Percentiles rank a stretch among this genome's conserved stretches.
Evolutionary conservation across 2,888 invertebrate species (phyloP).

Genomic region (Dioctria rufipes): DNA sequence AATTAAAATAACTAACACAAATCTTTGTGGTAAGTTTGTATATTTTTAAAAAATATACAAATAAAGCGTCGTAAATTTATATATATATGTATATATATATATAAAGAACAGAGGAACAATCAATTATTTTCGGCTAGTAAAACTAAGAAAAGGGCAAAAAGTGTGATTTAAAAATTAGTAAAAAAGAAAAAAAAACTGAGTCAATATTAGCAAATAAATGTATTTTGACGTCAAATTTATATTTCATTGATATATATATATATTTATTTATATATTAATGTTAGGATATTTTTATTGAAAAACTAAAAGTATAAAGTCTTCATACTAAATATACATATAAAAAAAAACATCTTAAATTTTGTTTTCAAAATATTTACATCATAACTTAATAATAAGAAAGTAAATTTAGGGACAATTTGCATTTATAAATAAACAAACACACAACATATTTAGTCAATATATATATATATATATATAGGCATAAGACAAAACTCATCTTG

Average conservation of each 20-base stretch:
- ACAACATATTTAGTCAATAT: constrained; percentile 7
- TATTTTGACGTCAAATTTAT: constrained; percentile 31
- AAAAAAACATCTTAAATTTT: constrained; percentile 8
- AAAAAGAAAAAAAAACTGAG: constrained; percentile 18
- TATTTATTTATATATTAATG: constrained; percentile 40
- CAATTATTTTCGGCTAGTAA: constrained; percentile 45
- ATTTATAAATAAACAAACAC: constrained; percentile 11
- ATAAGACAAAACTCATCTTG: constrained; percentile 29
- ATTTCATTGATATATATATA: constrained; percentile 12
- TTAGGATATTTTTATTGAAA: background rate
- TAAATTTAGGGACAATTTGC: constrained; percentile 50
- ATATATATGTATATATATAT: constrained; percentile 3
- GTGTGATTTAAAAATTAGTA: constrained; percentile 49
- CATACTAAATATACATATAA: constrained; percentile 26
- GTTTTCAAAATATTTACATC: constrained; percentile 34
- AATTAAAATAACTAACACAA: constrained; percentile 17
- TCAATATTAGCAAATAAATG: constrained; percentile 53
- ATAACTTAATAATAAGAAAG: constrained; percentile 9
- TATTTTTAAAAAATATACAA: constrained; percentile 12
- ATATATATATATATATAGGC: constrained; percentile 30
- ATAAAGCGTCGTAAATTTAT: background rate
- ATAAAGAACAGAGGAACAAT: constrained; percentile 12
- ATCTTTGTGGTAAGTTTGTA: constrained; percentile 26
- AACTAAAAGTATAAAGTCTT: constrained; percentile 6
- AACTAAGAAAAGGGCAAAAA: constrained; percentile 23